phyloP scores from a whole-genome alignment of 2,113 vertebrate species.

The Hippocampus abdominalis region DNA sequence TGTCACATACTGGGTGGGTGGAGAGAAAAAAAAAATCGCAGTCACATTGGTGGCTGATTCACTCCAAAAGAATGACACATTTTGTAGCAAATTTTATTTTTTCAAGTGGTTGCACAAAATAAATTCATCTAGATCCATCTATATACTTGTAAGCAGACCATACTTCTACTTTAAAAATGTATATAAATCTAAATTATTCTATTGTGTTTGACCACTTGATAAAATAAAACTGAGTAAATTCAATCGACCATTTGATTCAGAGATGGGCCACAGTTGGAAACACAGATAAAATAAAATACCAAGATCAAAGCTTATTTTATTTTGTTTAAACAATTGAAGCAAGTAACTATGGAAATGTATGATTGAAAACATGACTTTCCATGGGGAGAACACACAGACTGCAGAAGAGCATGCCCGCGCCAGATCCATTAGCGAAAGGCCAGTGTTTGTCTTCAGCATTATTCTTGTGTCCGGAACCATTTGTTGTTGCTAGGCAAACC shows the following conservation, averaged over 20 bases:
- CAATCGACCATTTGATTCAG: too few species aligned
- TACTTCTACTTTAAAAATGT: too few species aligned
- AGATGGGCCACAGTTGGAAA: too few species aligned
- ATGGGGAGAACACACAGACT: conserved; percentile 17
- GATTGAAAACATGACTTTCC: conserved; percentile 20
- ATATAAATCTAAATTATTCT: too few species aligned
- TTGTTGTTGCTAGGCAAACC: conserved; percentile 20
- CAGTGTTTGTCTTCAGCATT: conserved; percentile 14
- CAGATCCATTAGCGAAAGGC: conserved; percentile 15
- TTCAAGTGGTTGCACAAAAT: too few species aligned
- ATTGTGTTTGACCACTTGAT: too few species aligned
- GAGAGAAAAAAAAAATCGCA: background rate
- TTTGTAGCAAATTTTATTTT: too few species aligned
- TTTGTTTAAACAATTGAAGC: background rate
- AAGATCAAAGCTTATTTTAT: background rate
- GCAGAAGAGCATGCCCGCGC: conserved; percentile 19
- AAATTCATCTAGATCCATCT: too few species aligned
- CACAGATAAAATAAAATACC: background rate
- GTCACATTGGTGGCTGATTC: background rate
- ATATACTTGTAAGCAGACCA: too few species aligned
- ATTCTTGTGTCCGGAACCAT: background rate
- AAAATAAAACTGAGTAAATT: too few species aligned
- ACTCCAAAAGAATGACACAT: background rate
- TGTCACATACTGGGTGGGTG: background rate
- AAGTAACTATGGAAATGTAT: conserved; percentile 51